Base-by-base conservation (phyloP, 64 coral and sea anemone species). In the Acropora tenuis region DNA sequence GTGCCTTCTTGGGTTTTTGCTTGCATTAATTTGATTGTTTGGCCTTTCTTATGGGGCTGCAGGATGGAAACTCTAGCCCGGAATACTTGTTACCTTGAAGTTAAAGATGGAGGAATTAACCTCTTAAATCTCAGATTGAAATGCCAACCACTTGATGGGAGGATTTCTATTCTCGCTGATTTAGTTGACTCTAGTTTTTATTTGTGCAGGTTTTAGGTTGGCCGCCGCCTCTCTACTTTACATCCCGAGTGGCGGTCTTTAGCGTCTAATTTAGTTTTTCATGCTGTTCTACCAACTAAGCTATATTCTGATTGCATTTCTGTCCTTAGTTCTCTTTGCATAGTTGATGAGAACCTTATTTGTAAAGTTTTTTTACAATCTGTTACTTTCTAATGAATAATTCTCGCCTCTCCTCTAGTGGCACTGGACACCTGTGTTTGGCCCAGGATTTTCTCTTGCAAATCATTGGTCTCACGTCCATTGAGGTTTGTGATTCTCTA, bases 41-140 rank as follows among this genome's bases (percentile, higher is more conserved):
- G 69, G 15, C 69, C 42, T 6, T 92, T 92, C n/a, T 0, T 92
- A 1, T 92, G 72, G 30, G 30, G 30, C 30, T 30, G 30, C 80
- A 50, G 42, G 2, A 85, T 74, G 2, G 90, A 92, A 65, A 66
- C 44, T 0, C 69, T 91, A 0, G 20, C 60, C 2, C 43, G 79
- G 0, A 43, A 15, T 11, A 45, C 78, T 0, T 57, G 66, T 8
- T 17, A 18, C 19, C 30, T 49, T 5, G 30, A 18, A 46, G 2
- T 50, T 44, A 1, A 7, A 0, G 2, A 74, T 11, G 90, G 90
- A 5, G 90, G 80, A 42, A 6, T 91, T 0, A 20, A 48, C 19
- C 50, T 89, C 0, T 1, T 9, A n/a, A 57, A 89, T 17, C 9
- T 66, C 30, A 30, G 9, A 9, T 2, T 30, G 15, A 79, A 43